Evolutionary conservation across 2,113 vertebrate species (phyloP), one percentile per base, ranked within the genome.

Genomic region (Micronycteris hirsuta): DNA sequence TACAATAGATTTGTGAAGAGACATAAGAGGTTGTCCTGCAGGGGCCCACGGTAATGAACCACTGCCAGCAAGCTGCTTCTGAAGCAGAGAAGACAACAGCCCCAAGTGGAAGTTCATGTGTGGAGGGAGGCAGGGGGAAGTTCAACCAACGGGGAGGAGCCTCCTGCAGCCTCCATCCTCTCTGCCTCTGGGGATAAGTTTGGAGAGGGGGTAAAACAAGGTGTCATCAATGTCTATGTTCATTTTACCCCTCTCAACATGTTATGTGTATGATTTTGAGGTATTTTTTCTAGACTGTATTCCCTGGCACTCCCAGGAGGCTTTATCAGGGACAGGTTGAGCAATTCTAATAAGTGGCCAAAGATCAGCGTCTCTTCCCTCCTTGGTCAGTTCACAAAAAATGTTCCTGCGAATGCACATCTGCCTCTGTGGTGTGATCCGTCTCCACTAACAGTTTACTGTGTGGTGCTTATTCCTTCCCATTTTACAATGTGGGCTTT

Each of bases 291-390:
- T 76, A 56, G 24, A n/a, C 49, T 31, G 2, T 58, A 43, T 91
- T 89, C 86, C 36, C 31, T 54, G 38, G 26, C 26, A 38, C 45
- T 81, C n/a, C 38, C 49, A 49, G 24, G 31, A 77, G 84, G 33
- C 63, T 78, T 84, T 84, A n/a, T 52, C n/a, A 16, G 31, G 71
- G 38, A 54, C 56, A 31, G 77, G n/a, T 28, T 76, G 77, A 81
- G 58, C 31, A 83, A 15, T 83, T 88, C 52, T 81, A 56, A 85
- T 41, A 89, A 78, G 61, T 1, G 3, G 56, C 26, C 63, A 31
- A 61, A 47, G 65, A 24, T 88, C 71, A 78, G 63, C 93, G 70
- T 16, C 24, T 95, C 38, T 84, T 80, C n/a, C 4, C 26, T 93
- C 74, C 52, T 61, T 17, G 1, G 17, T 38, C 26, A n/a, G 9